Evolutionary conservation across 2,113 vertebrate genomes (phyloP).

Genomic region (Ptilonorhynchus violaceus): DNA sequence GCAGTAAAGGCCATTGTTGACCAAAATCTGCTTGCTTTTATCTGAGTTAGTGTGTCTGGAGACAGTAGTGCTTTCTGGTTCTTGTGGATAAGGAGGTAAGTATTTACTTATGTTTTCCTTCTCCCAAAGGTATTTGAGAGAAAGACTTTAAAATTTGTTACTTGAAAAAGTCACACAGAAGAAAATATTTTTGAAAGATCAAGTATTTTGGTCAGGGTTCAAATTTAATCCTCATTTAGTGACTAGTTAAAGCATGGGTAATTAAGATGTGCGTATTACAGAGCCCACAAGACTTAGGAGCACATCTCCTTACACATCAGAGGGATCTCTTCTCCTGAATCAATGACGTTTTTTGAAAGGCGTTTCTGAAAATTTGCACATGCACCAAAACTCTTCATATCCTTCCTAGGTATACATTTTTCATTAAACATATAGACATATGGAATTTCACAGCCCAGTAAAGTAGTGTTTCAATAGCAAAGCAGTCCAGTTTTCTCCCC

Average conservation of each 20-base stretch:
- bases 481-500: not conserved
- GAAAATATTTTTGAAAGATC: not conserved
- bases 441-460: not conserved
- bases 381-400: not conserved
- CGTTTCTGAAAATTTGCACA: not conserved
- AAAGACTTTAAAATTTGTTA: not conserved
- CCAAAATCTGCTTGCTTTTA: not conserved
- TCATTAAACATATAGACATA: not conserved
- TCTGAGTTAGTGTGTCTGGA: not conserved
- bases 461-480: not conserved
- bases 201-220: not conserved
- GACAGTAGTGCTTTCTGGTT: not conserved
- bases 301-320: not conserved
- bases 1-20: not conserved
- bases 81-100: not conserved
- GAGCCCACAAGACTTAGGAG: not conserved
- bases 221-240: not conserved
- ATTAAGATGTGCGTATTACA: not conserved
- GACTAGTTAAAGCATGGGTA: not conserved
- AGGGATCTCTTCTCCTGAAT: not conserved
- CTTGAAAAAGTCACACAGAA: not conserved
- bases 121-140: not conserved
- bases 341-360: not conserved
- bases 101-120: not conserved
- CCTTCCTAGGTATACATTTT: not conserved